These are phyloP conservation scores for Cochlearius cochlearius DNA, from an alignment of 2,113 vertebrate species.

Conservation along the genomic window DNA sequence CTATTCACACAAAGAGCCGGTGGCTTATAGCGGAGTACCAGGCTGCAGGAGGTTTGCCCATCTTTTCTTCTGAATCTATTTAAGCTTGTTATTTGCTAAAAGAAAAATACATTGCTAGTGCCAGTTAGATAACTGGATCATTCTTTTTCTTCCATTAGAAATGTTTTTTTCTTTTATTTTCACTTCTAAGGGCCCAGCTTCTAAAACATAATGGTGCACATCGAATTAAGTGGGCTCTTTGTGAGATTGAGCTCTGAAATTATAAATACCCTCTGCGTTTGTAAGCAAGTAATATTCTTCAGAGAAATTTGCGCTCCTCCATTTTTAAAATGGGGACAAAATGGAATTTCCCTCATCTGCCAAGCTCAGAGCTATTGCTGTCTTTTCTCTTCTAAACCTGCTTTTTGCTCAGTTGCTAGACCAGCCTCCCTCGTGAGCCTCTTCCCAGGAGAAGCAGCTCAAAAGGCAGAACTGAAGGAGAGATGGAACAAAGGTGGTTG, in stretches of 20 bases:
- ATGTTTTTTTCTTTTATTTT: background rate
- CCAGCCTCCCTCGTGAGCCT: background rate
- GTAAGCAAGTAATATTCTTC: background rate
- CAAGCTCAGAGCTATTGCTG: background rate
- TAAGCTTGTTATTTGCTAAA: background rate
- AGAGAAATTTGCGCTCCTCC: background rate
- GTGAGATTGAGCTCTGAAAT: background rate
- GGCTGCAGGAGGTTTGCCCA: background rate
- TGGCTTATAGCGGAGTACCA: background rate
- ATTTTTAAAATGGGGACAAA: background rate
- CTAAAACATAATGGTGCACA: background rate
- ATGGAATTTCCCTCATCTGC: background rate
- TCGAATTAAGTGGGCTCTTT: background rate
- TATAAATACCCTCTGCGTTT: background rate
- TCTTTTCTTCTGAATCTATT: background rate
- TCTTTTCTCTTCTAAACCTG: background rate
- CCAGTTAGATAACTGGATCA: background rate
- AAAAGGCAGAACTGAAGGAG: background rate
- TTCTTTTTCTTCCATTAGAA: background rate
- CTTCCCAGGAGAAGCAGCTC: background rate
- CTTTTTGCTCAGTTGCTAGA: background rate
- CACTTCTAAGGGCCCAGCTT: background rate
- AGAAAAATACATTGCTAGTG: background rate
- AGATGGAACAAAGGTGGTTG: background rate
- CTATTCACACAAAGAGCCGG: background rate